Conservation (phyloP, 2,888 invertebrate species). For the Dione vanillae region DNA sequence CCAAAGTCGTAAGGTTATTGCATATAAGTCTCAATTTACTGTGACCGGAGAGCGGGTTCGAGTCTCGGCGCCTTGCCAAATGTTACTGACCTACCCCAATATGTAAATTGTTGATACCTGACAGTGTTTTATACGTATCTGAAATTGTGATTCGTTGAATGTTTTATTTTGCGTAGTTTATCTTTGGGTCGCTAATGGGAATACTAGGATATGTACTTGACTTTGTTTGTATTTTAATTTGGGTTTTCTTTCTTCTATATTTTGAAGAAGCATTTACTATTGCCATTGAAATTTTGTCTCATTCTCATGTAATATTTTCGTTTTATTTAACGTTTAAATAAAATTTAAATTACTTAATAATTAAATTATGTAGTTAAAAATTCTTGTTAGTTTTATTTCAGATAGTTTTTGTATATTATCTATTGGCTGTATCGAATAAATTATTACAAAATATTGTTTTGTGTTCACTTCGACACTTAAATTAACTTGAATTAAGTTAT, state of each 20-base stretch:
- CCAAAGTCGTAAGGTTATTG: constrained; percentile 46
- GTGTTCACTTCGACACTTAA: too few species aligned
- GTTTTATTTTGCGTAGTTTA: constrained; percentile 5
- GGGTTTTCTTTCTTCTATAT: not conserved
- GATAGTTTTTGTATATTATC: too few species aligned
- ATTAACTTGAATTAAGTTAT: too few species aligned
- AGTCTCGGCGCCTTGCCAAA: constrained; percentile 51
- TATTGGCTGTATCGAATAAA: too few species aligned
- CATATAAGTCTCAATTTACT: constrained; percentile 45
- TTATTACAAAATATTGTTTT: too few species aligned
- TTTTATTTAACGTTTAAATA: too few species aligned
- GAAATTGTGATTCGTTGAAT: constrained; percentile 19
- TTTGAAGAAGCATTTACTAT: too few species aligned
- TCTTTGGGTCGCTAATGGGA: not conserved
- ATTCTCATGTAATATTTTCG: too few species aligned
- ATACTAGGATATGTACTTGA: not conserved
- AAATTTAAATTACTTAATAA: too few species aligned
- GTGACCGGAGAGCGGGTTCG: constrained; percentile 43
- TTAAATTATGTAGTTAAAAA: too few species aligned
- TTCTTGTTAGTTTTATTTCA: too few species aligned
- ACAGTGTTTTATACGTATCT: constrained; percentile 19
- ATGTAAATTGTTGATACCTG: constrained; percentile 45
- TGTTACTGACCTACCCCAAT: constrained; percentile 55
- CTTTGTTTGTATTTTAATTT: not conserved
- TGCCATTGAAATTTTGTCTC: too few species aligned